Conservation (phyloP, 2,888 invertebrate species). For the Teinopalpus imperialis region DNA sequence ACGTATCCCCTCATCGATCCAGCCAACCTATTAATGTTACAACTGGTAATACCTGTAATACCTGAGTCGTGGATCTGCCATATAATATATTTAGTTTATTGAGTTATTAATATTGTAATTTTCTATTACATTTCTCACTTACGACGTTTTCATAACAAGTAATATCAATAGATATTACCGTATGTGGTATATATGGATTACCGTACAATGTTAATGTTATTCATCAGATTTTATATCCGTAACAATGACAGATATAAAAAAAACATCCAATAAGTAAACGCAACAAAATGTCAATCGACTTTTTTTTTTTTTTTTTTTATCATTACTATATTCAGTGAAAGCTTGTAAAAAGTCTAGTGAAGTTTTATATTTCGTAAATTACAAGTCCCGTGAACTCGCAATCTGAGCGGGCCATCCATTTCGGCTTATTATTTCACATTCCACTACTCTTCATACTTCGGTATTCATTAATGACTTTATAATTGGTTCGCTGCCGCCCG, state of each 20-base stretch:
- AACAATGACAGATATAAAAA: conserved; percentile 15
- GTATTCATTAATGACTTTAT: conserved; percentile 8
- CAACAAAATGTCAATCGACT: too few species aligned
- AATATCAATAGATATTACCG: too few species aligned
- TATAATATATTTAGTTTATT: too few species aligned
- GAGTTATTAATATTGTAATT: too few species aligned
- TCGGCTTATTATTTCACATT: conserved; percentile 2
- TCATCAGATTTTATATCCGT: not conserved
- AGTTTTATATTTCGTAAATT: conserved; percentile 1
- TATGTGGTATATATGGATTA: too few species aligned
- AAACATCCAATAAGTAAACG: conserved; percentile 17
- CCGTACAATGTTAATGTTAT: not conserved
- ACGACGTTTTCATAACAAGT: too few species aligned
- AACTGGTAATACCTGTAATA: too few species aligned
- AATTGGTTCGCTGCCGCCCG: conserved; percentile 1
- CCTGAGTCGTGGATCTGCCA: too few species aligned
- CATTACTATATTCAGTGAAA: not conserved
- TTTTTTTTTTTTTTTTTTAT: too few species aligned
- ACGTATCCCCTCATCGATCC: too few species aligned
- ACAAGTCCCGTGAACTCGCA: not conserved
- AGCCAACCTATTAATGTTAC: too few species aligned
- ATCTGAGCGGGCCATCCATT: not conserved
- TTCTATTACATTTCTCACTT: too few species aligned
- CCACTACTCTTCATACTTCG: conserved; percentile 1
- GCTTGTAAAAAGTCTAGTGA: not conserved